Base-by-base conservation (phyloP, 2,888 invertebrate species). In the Scaptomyza tumidula region DNA sequence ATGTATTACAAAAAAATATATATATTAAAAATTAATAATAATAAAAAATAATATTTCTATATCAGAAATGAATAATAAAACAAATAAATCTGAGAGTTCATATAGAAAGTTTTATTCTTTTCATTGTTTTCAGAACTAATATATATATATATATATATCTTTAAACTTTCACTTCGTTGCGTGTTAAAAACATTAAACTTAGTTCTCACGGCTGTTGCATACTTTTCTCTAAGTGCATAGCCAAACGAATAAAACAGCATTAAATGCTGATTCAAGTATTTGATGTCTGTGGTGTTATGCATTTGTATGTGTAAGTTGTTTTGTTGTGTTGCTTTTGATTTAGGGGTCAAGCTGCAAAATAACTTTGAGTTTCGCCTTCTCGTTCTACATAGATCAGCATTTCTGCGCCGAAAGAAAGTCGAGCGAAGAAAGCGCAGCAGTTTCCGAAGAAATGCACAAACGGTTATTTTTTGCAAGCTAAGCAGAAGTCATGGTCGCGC, bases 401-500 rank as follows among this genome's bases (percentile, higher is more conserved):
- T 41, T 64, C 16, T 62, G 65, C 62, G 58, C 52, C 60, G 64
- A 81, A 78, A 88, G 87, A 86, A 85, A 89, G 89, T 73, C 56
- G 54, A 73, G 73, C 61, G 56, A 76, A 80, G 84, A 81, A 88
- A 85, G 79, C 71, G 61, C 70, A 75, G 81, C 70, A 68, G 33
- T 69, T 86, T 88, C 87, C 68, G 71, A 73, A 65, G 85, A 88
- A 88, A 85, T 86, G 86, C 69, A 70, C 69, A 60, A 19, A 6
- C 46, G 10, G 33, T 16, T 35, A 13, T 78, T 85, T 91, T 89
- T 80, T 90, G 90, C 91, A 80, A 90, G 86, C 80, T 86, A 85
- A 66, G 88, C 91, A 92, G 75, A 92, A 91, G 90, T 91, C 91
- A 91, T 87, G 92, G 91, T 88, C 90, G 70, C 37, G 33, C 71